These are phyloP conservation scores for Phragmatobia fuliginosa DNA, from an alignment of 2,888 invertebrate species.

Conservation along the genomic window DNA sequence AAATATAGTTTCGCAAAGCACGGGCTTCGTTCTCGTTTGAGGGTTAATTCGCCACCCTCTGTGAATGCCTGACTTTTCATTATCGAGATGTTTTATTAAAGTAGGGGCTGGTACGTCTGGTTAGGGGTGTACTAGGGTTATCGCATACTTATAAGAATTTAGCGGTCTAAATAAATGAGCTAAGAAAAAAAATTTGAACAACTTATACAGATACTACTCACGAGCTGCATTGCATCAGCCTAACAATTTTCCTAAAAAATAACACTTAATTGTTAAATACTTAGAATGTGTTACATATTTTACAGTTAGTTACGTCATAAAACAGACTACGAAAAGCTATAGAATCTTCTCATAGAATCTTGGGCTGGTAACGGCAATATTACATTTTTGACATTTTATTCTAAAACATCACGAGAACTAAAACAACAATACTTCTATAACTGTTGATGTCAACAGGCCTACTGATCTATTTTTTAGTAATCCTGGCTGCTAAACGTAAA, in stretches of 20 bases:
- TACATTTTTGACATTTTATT: too few species aligned
- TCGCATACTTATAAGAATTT: conserved; percentile 25
- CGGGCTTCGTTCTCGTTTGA: conserved; percentile 52
- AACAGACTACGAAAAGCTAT: neutral
- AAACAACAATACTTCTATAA: too few species aligned
- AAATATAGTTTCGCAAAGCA: conserved; percentile 67
- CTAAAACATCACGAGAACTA: too few species aligned
- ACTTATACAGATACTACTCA: neutral
- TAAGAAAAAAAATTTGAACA: neutral
- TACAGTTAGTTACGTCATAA: neutral
- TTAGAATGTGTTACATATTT: neutral
- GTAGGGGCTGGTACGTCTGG: conserved; percentile 73
- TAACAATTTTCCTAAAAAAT: neutral
- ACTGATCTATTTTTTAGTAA: too few species aligned
- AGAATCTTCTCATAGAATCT: neutral
- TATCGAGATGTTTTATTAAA: conserved; percentile 87
- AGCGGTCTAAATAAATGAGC: neutral
- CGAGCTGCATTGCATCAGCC: neutral
- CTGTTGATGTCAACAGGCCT: too few species aligned
- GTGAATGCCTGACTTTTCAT: conserved; percentile 86
- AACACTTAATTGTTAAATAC: neutral
- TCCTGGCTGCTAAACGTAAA: too few species aligned
- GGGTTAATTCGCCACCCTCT: conserved; percentile 83
- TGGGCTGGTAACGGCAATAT: neutral
- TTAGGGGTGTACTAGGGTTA: conserved; percentile 76